Percentiles rank a stretch among this genome's conserved stretches.
These are phyloP conservation scores for Spodoptera exigua DNA, from an alignment of 2,888 invertebrate species.

Conservation along the genomic window DNA sequence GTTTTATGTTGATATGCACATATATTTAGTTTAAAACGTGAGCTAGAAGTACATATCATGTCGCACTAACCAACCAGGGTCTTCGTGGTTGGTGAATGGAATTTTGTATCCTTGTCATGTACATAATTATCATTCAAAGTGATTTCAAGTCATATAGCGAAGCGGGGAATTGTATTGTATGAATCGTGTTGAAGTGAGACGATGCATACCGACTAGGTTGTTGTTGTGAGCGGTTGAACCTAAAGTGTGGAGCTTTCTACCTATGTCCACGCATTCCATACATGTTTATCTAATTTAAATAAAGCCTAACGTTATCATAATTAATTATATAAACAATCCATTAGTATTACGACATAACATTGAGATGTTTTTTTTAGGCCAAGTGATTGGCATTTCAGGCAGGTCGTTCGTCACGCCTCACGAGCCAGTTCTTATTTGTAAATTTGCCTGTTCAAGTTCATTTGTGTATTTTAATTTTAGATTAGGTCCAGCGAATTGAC, in stretches of 20 bases:
- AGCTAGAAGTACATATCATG: constrained; percentile 41
- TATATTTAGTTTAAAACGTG: constrained; percentile 46
- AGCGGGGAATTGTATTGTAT: constrained; percentile 63
- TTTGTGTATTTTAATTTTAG: constrained; percentile 57
- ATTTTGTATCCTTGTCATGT: constrained; percentile 72
- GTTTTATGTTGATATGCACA: constrained; percentile 40
- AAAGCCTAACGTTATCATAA: constrained; percentile 62
- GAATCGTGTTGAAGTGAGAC: constrained; percentile 53
- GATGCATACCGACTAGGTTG: constrained; percentile 64
- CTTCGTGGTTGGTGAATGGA: constrained; percentile 64
- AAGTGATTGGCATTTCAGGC: constrained; percentile 83
- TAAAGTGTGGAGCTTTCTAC: constrained; percentile 46
- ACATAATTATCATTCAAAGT: constrained; percentile 73
- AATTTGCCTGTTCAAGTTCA: constrained; percentile 71
- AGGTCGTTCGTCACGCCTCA: constrained; percentile 76
- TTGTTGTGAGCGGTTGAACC: constrained; percentile 38
- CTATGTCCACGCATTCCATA: constrained; percentile 16
- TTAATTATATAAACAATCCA: constrained; percentile 61
- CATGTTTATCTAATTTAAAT: constrained; percentile 40
- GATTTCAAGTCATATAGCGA: constrained; percentile 69
- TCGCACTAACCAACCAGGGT: constrained; percentile 58
- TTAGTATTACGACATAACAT: constrained; percentile 71
- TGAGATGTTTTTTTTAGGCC: constrained; percentile 83
- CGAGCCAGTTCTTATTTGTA: constrained; percentile 66
- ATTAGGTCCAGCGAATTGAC: constrained; percentile 16